These are phyloP conservation scores for Oriolus oriolus DNA, from an alignment of 2,113 vertebrate genomes.

Conservation along the genomic window DNA sequence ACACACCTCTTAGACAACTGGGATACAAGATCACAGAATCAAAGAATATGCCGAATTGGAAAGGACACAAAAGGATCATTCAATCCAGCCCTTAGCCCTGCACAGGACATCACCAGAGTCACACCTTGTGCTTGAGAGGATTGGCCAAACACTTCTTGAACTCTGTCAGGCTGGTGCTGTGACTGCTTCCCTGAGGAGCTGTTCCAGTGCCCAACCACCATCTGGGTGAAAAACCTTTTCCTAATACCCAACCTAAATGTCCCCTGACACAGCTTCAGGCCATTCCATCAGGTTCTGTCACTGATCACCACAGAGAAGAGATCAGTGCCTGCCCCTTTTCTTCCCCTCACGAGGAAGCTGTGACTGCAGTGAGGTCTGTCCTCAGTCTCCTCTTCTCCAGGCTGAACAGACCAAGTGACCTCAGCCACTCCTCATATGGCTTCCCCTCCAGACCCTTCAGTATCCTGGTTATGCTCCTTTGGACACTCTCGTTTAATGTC, in stretches of 20 bases:
- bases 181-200: neutral
- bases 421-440: neutral
- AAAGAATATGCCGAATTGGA: neutral
- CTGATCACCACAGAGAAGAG: neutral
- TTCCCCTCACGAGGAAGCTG: neutral
- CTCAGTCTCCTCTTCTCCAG: neutral
- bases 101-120: neutral
- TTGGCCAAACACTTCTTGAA: neutral
- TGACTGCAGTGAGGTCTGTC: neutral
- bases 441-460: neutral
- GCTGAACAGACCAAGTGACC: neutral
- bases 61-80: neutral
- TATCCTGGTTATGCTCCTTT: fast-evolving
- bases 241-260: neutral
- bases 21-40: neutral
- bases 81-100: neutral
- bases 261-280: neutral
- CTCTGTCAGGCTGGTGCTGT: neutral
- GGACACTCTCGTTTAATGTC: neutral
- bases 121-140: neutral
- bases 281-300: neutral
- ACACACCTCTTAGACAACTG: neutral
- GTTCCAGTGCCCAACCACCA: neutral
- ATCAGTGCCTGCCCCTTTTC: neutral
- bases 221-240: neutral